Base-by-base conservation (phyloP, 2,888 invertebrate genomes). In the Nemurella pictetii region DNA sequence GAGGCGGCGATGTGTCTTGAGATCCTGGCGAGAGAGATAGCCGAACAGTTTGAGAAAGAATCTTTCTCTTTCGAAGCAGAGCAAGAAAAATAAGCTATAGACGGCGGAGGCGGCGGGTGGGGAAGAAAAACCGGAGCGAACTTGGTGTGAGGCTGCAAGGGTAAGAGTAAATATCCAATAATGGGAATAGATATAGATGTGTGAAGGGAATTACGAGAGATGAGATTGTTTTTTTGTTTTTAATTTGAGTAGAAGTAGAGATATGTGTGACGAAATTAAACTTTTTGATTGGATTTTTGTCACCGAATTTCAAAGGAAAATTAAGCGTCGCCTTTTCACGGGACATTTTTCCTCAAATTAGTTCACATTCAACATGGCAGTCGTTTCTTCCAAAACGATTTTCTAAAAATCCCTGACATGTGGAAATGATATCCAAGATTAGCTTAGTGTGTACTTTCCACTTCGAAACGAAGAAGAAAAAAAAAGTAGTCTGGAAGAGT, bases 41-140 rank as follows among this genome's bases (percentile, higher is more conserved):
- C 28, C n/a, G 5, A 80, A 74, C 30, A 84, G 84, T 25, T 72
- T 26, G 81, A 73, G 55, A 74, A 73, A 77, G 81, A 72, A 30
- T 72, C 32, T 75, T 75, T 78, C 29, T 29, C 27, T 30, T 75
- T 25, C 75, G 75, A 78, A 78, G 30, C 3, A 78, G 78, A 28
- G 4, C 30, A 78, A 78, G 29, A 30, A 78, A 78, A 78, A 30
- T 78, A 78, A 55, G 55, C 55, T 55, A 55, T 55, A 55, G 55
- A 55, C 55, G 55, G 20, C 55, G 55, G n/a, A 55, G 55, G 55
- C 55, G 12, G 55, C 35, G 12, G n/a, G n/a, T n/a, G n/a, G n/a
- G n/a, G n/a, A 12, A 55, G 55, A 55, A 55, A 55, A 12, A 20
- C 9, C 55, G n/a, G n/a, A n/a, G 55, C 20, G 9, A 20, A 55